Percentiles rank a stretch among this genome's conserved stretches.
Evolutionary conservation across 2,797 vertebrate species (phyloP).

Genomic region (Myripristis jacobus): DNA sequence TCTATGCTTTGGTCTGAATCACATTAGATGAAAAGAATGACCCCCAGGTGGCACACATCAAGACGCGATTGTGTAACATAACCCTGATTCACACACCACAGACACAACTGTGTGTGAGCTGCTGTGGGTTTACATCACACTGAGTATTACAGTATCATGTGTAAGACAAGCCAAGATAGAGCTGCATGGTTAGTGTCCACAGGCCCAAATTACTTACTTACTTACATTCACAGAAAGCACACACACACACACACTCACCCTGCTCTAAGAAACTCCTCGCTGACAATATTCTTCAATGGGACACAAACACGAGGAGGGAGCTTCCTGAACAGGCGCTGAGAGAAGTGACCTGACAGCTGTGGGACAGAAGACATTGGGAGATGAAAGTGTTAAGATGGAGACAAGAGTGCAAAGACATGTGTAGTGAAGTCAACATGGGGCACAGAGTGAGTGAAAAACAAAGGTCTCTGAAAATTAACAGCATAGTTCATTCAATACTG

Average conservation of each 20-base stretch:
- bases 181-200: no score
- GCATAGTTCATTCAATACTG: background rate
- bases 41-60: background rate
- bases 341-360: slow-evolving; percentile 92
- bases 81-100: background rate
- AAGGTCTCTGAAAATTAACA: background rate
- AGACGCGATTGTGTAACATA: no score
- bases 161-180: background rate
- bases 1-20: background rate
- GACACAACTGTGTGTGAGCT: background rate
- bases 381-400: background rate
- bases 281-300: slow-evolving; percentile 93
- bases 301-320: slow-evolving; percentile 93
- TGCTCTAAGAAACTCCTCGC: slow-evolving; percentile 91
- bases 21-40: background rate
- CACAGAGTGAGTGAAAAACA: background rate
- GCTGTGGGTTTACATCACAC: background rate
- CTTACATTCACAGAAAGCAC: slow-evolving; percentile 7
- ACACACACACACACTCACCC: slow-evolving; percentile 82
- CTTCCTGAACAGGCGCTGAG: slow-evolving; percentile 92
- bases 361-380: slow-evolving; percentile 15
- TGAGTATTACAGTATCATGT: background rate
- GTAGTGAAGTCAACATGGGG: background rate
- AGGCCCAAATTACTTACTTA: background rate
- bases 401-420: background rate